Conservation (phyloP, 2,113 vertebrate genomes). For the Rissa tridactyla region DNA sequence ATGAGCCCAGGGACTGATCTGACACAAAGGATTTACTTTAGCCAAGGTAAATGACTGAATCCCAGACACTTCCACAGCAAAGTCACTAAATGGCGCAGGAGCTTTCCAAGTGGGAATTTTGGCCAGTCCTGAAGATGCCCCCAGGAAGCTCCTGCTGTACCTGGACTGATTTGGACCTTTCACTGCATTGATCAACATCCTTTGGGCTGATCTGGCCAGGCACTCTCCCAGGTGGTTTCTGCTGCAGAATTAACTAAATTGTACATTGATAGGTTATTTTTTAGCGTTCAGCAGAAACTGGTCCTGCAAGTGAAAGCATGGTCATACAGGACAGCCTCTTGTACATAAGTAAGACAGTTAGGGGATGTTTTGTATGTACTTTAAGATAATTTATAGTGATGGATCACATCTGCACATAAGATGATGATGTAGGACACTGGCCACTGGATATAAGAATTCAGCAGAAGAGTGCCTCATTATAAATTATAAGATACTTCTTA, state of each 20-base stretch:
- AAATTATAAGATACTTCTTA: background rate
- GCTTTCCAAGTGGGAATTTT: background rate
- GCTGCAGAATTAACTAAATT: background rate
- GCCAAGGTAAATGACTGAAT: background rate
- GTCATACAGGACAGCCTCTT: background rate
- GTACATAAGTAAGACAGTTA: background rate
- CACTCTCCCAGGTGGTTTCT: background rate
- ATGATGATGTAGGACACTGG: background rate
- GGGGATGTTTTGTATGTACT: background rate
- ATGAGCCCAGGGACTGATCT: background rate
- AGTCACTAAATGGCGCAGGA: background rate
- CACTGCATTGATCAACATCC: background rate
- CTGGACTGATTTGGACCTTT: background rate
- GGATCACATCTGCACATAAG: background rate
- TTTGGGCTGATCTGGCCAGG: background rate
- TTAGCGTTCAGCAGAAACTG: background rate
- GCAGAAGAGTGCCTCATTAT: background rate
- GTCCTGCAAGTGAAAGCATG: background rate
- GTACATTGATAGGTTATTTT: background rate
- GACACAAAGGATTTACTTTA: background rate
- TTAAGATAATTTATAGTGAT: background rate
- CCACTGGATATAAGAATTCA: background rate
- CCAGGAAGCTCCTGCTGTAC: background rate
- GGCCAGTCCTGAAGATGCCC: background rate
- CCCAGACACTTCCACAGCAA: background rate